Conservation (phyloP, 2,797 vertebrate species). For the Podarcis siculus region DNA sequence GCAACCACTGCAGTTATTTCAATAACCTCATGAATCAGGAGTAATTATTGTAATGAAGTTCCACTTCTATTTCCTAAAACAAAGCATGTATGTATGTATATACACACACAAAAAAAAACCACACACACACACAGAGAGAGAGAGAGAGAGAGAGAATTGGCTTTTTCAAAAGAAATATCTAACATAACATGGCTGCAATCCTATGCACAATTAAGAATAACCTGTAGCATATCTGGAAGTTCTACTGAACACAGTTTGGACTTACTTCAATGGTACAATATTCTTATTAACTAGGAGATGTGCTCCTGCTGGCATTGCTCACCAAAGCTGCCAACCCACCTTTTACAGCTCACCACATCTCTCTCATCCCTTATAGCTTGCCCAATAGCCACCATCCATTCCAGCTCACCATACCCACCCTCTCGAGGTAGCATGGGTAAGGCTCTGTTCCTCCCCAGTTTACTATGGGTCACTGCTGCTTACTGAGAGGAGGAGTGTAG, state of each 20-base stretch:
- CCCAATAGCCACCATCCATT: too few species aligned
- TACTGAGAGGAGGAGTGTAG: too few species aligned
- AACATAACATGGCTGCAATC: constrained; percentile 35
- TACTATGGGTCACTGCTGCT: too few species aligned
- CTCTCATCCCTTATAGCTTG: not conserved
- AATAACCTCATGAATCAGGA: constrained; percentile 54
- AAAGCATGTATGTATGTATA: not conserved
- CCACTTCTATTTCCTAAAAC: constrained; percentile 15
- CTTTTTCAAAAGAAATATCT: constrained; percentile 60
- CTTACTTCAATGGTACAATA: constrained; percentile 15
- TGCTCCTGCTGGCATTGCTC: too few species aligned
- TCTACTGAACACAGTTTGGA: not conserved
- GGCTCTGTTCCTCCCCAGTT: too few species aligned
- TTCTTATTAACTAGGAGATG: constrained; percentile 1
- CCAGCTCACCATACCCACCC: too few species aligned
- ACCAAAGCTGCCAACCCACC: too few species aligned
- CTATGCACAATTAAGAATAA: not conserved
- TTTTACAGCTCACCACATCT: too few species aligned
- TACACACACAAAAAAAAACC: too few species aligned
- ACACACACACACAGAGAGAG: too few species aligned
- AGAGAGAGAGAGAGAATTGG: not conserved
- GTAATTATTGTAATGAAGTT: constrained; percentile 43
- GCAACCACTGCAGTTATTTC: constrained; percentile 45
- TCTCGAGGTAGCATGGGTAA: too few species aligned
- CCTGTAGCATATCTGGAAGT: too few species aligned